Evolutionary conservation across 2,888 invertebrate species (phyloP).

Genomic region (Hemicrepidius hirtus): DNA sequence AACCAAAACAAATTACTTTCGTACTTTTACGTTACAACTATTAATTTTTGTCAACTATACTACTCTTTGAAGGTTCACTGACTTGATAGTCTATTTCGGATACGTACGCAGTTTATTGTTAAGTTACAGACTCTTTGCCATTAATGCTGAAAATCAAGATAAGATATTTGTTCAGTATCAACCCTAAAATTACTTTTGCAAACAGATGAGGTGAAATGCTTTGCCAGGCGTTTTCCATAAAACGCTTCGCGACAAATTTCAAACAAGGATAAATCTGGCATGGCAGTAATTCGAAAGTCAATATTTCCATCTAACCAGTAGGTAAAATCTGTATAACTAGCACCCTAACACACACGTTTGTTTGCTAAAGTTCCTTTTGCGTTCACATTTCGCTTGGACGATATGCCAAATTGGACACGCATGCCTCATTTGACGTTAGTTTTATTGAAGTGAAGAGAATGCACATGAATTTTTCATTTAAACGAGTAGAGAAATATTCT

Average conservation of each 20-base stretch:
- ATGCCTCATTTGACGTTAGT: not conserved
- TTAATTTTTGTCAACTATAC: too few relatives aligned
- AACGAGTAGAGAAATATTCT: too few relatives aligned
- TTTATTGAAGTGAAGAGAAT: too few relatives aligned
- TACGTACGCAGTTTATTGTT: too few relatives aligned
- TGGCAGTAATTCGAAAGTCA: conserved; percentile 12
- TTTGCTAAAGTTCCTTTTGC: not conserved
- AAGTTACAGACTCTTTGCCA: not conserved
- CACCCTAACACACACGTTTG: not conserved
- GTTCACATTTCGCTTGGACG: too few relatives aligned
- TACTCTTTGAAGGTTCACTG: too few relatives aligned
- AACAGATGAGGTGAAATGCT: conserved; percentile 11
- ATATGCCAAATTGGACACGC: not conserved
- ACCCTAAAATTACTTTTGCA: conserved; percentile 24
- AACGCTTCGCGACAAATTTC: conserved; percentile 11
- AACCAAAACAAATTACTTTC: too few relatives aligned
- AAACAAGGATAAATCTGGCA: not conserved
- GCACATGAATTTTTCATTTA: too few relatives aligned
- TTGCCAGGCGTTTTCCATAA: conserved; percentile 5
- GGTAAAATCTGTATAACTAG: conserved; percentile 11
- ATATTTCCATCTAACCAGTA: conserved; percentile 10
- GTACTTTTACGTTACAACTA: too few relatives aligned
- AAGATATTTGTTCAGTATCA: conserved; percentile 21
- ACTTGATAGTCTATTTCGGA: too few relatives aligned
- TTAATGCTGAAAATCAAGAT: conserved; percentile 1